Conservation (phyloP, 2,797 vertebrate genomes). For the Staurois parvus region DNA sequence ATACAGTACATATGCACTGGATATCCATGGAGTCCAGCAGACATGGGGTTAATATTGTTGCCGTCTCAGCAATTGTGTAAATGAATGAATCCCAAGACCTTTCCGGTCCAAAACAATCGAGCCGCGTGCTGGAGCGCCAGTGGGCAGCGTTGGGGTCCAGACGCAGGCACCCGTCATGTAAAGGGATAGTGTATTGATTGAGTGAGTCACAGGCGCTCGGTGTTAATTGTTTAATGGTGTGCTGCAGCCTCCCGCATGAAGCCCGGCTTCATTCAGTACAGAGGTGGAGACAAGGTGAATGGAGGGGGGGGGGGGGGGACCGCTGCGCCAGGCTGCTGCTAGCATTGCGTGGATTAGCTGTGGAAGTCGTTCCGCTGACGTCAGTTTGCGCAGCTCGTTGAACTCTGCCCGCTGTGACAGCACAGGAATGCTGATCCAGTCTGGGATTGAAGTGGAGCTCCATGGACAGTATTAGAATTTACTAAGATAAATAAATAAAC, state of each 20-base stretch:
- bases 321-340: neutral
- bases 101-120: too few species aligned
- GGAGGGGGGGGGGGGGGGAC: neutral
- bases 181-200: conserved; percentile 34
- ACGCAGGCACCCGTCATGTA: conserved; percentile 16
- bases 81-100: too few species aligned
- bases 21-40: neutral
- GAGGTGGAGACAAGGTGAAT: neutral
- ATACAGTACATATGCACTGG: too few species aligned
- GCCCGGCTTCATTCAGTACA: conserved; percentile 6
- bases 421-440: too few species aligned
- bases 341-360: conserved; percentile 5
- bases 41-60: neutral
- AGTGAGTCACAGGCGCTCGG: too few species aligned
- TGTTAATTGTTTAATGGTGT: too few species aligned
- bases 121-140: too few species aligned
- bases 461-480: too few species aligned
- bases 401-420: neutral
- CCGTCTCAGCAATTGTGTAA: neutral
- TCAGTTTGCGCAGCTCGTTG: neutral
- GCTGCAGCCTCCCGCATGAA: neutral
- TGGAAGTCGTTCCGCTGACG: conserved; percentile 1
- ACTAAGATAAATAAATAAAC: too few species aligned
- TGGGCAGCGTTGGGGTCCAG: too few species aligned
- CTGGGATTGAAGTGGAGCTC: too few species aligned